Conservation (phyloP, 2,113 vertebrate genomes). For the Carassius auratus region DNA sequence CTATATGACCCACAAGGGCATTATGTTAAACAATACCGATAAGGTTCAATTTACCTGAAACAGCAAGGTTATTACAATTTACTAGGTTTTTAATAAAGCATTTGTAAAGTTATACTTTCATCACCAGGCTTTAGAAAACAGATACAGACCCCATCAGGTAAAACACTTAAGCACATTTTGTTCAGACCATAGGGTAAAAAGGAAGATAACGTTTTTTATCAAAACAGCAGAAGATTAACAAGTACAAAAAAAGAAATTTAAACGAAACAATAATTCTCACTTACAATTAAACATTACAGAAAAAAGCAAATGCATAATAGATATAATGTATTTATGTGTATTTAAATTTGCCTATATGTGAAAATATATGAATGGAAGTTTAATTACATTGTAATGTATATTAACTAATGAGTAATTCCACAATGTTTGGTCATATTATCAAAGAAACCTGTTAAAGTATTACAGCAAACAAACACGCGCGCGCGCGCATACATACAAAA, state of each 20-base stretch:
- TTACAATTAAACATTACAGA: not conserved
- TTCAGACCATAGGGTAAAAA: not conserved
- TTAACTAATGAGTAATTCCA: not conserved
- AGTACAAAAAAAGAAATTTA: not conserved
- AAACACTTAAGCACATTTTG: not conserved
- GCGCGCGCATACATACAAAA: not conserved
- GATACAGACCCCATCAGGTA: not conserved
- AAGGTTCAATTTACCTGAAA: not conserved
- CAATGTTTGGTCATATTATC: not conserved
- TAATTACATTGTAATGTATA: not conserved
- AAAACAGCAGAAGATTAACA: not conserved
- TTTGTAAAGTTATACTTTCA: not conserved
- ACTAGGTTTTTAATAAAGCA: not conserved
- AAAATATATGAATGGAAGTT: conserved; percentile 5
- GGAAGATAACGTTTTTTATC: not conserved
- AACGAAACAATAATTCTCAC: not conserved
- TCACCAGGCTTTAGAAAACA: not conserved
- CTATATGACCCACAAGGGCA: conserved; percentile 10
- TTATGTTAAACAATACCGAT: conserved; percentile 24
- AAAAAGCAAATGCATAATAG: not conserved
- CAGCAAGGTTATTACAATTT: not conserved
- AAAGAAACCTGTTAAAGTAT: not conserved
- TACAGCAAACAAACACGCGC: not conserved
- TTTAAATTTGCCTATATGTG: not conserved
- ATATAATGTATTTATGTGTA: not conserved